phyloP scores from a whole-genome alignment of 2,888 invertebrate genomes.

The Tridacna crocea region DNA sequence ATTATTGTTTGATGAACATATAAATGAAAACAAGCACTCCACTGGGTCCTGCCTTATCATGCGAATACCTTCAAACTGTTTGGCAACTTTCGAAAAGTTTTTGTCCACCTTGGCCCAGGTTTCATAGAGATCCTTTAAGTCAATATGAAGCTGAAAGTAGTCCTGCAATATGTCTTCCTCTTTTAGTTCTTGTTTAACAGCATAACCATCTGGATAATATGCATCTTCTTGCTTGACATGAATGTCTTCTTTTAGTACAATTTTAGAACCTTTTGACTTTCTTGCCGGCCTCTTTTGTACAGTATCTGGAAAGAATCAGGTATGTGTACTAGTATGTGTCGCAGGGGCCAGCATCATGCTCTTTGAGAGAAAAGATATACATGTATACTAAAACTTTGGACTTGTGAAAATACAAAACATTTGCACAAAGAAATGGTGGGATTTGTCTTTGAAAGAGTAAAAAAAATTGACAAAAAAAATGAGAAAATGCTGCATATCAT shows the following conservation, averaged over 20 bases:
- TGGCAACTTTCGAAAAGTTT: slow-evolving; percentile 89
- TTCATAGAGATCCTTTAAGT: slow-evolving; percentile 89
- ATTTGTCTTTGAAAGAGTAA: no score
- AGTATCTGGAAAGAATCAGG: no score
- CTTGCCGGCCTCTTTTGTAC: background rate
- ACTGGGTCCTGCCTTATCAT: slow-evolving; percentile 95
- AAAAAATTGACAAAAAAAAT: no score
- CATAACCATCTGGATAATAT: background rate
- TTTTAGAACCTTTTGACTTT: background rate
- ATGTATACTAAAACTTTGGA: no score
- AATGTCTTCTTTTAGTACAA: background rate
- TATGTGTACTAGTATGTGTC: no score
- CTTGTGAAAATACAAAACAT: no score
- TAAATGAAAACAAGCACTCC: slow-evolving; percentile 97
- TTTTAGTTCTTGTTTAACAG: slow-evolving; percentile 14
- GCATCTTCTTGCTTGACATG: background rate
- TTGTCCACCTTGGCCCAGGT: slow-evolving; percentile 91
- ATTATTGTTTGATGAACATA: slow-evolving; percentile 99
- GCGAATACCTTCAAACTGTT: slow-evolving; percentile 91
- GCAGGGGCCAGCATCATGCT: no score
- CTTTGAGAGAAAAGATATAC: no score
- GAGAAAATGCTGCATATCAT: no score
- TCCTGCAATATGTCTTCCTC: slow-evolving; percentile 84
- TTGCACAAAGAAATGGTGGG: no score
- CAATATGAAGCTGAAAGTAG: slow-evolving; percentile 92